Evolutionary conservation across 1,140 invertebrate species (phyloP).

Genomic region (Scaptomyza graminum): DNA sequence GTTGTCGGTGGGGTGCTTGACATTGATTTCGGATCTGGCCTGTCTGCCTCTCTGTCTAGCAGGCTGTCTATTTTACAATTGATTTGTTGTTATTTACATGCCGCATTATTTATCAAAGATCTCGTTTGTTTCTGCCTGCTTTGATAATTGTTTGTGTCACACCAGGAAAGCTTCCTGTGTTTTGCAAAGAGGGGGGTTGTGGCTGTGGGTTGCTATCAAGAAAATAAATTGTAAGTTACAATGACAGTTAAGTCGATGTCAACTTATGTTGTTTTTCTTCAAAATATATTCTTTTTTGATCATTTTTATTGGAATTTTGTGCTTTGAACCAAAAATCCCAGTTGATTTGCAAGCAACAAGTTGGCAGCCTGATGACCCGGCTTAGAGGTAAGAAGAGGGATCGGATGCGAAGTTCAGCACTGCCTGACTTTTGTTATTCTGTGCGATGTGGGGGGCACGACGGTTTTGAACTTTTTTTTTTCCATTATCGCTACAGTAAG

Average conservation of each 20-base stretch:
- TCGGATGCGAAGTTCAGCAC: slow-evolving; percentile 20
- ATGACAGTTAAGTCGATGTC: slow-evolving; percentile 58
- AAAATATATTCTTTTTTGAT: slow-evolving; percentile 1
- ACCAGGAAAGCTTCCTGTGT: neutral
- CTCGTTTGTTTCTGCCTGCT: slow-evolving; percentile 39
- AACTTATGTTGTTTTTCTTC: slow-evolving; percentile 16
- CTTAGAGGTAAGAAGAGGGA: neutral
- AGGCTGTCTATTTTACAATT: slow-evolving; percentile 74
- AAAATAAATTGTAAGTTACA: slow-evolving; percentile 80
- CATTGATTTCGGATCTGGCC: slow-evolving; percentile 7
- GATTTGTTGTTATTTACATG: slow-evolving; percentile 81
- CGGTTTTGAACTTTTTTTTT: slow-evolving; percentile 47
- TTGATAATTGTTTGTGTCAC: slow-evolving; percentile 57
- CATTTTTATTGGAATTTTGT: slow-evolving; percentile 67
- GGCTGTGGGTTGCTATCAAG: slow-evolving; percentile 42
- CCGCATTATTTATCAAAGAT: slow-evolving; percentile 73
- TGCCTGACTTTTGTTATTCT: slow-evolving; percentile 68
- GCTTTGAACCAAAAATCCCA: slow-evolving; percentile 69
- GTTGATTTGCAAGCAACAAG: slow-evolving; percentile 73
- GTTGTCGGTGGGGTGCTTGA: slow-evolving; percentile 34
- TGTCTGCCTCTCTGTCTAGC: slow-evolving; percentile 2
- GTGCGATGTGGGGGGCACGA: slow-evolving; percentile 12
- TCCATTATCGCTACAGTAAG: slow-evolving; percentile 37
- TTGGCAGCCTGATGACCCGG: slow-evolving; percentile 26
- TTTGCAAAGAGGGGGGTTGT: neutral